Base-by-base conservation (phyloP, 64 coral and sea anemone species). In the Montipora sp. region DNA sequence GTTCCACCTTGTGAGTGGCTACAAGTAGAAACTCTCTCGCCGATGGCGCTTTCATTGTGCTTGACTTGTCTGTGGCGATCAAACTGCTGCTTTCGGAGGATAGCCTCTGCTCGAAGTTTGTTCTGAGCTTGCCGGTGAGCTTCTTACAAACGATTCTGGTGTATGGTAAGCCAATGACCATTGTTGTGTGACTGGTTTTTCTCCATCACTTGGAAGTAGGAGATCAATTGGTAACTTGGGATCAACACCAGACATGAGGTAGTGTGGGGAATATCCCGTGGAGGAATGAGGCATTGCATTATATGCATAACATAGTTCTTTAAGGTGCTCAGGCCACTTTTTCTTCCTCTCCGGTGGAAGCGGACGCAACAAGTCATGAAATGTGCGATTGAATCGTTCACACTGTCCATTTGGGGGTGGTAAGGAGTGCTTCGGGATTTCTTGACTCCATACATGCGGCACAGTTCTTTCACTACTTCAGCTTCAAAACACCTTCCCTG, bases 321-420 rank as follows among this genome's bases (percentile, higher is more conserved):
- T n/a, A n/a, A n/a, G n/a, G n/a, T n/a, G n/a, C n/a, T n/a, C n/a
- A n/a, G n/a, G n/a, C n/a, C n/a, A n/a, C n/a, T n/a, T 87, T 3
- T 58, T 53, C 59, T 93, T 93, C 44, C 77, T 83, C 13, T 87
- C 24, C 4, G 80, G 72, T 84, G 90, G n/a, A 15, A 92, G 90
- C n/a, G 66, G 83, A 0, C 68, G 12, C n/a, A 92, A 51, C 1
- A 92, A 48, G 50, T 90, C 89, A 90, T 81, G 78, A 14, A 90
- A 65, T 18, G 78, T 90, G 16, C 63, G 59, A 14, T 90, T 73
- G 68, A 77, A 93, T 3, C 91, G 73, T n/a, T 93, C 83, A 71
- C 91, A 93, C 36, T 93, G 91, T 3, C 91, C 82, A 87, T 93
- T 93, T 44, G 7, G 0, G 83, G 91, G 53, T 87, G 83, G 91